Conservation (phyloP, 2,888 invertebrate genomes). For the Drosophila nr. perissopoda region DNA sequence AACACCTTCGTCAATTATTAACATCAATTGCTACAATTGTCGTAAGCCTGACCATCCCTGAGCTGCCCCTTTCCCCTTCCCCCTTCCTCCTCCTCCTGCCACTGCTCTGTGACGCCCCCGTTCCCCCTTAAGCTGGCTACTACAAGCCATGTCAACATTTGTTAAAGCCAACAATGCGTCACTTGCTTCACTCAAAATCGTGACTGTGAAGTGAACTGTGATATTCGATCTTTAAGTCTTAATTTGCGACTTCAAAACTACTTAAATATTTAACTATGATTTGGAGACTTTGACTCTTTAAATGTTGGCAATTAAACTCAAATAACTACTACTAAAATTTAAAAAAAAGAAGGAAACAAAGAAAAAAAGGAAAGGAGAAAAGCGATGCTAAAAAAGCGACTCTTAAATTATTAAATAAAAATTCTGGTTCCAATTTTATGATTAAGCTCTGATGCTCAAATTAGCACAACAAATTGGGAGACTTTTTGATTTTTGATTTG, state of each 20-base stretch:
- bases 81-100: not conserved
- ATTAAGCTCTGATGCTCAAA: not conserved
- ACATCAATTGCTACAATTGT: slow-evolving; percentile 83
- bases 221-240: not conserved
- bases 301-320: not conserved
- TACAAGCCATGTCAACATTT: slow-evolving; percentile 12
- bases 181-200: not conserved
- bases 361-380: no score
- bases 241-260: not conserved
- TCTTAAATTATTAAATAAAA: not conserved
- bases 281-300: not conserved
- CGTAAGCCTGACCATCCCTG: slow-evolving; percentile 68
- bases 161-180: slow-evolving; percentile 5
- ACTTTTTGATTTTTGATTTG: not conserved
- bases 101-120: not conserved
- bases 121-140: not conserved
- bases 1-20: slow-evolving; percentile 81
- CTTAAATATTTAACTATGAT: not conserved
- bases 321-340: not conserved
- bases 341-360: not conserved
- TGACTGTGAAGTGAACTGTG: slow-evolving; percentile 14
- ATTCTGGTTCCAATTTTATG: not conserved
- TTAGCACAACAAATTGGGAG: not conserved
- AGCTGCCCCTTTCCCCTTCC: slow-evolving; percentile 13
- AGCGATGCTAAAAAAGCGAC: not conserved